A percentile compares a stretch with the other conserved stretches of the same genome.
phyloP scores from a whole-genome alignment of 1,140 invertebrate genomes.

The Anastatus disparis region DNA sequence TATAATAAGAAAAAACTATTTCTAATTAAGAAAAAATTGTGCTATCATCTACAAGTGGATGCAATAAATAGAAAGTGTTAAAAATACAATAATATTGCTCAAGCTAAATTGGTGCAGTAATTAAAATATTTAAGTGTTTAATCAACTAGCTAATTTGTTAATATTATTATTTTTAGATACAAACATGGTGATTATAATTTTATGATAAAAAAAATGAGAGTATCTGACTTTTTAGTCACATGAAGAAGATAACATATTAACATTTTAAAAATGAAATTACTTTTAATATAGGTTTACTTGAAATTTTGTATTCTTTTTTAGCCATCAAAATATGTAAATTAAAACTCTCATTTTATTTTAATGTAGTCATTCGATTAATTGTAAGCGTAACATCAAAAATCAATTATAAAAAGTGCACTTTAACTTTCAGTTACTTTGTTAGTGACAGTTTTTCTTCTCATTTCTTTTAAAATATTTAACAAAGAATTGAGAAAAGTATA shows the following conservation, averaged over 20 bases:
- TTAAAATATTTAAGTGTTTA: constrained; percentile 13
- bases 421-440: constrained; percentile 20
- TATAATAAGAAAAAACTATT: background rate
- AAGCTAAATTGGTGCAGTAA: constrained; percentile 32
- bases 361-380: background rate
- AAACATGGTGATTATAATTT: background rate
- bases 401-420: constrained; percentile 11
- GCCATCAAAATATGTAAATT: too few relatives aligned
- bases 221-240: too few relatives aligned
- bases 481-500: too few relatives aligned
- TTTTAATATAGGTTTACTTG: too few relatives aligned
- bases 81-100: constrained; percentile 15
- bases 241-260: too few relatives aligned
- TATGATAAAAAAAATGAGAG: background rate
- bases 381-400: background rate
- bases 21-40: background rate
- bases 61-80: background rate
- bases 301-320: too few relatives aligned
- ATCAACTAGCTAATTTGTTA: constrained; percentile 27
- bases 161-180: constrained; percentile 5
- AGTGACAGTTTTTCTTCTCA: constrained; percentile 17
- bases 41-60: background rate
- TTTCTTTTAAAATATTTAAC: too few relatives aligned
- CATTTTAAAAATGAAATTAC: too few relatives aligned
- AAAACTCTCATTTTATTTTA: background rate